Conservation (phyloP, 2,797 vertebrate species). For the Helarctos malayanus region DNA sequence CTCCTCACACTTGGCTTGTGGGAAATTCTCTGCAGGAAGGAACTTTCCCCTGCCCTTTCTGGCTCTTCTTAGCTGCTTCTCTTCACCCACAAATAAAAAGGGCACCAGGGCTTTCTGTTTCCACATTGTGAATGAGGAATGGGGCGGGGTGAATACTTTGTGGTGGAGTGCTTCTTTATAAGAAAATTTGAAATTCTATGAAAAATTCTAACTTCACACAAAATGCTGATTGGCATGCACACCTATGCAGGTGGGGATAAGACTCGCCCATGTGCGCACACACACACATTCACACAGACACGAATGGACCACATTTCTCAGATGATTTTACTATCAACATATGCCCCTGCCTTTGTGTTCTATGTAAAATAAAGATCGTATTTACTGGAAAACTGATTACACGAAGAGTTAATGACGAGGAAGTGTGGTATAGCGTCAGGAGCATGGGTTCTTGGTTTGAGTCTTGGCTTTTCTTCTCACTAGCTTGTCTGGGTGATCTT, state of each 20-base stretch:
- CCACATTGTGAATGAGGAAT: slow-evolving; percentile 58
- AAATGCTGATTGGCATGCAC: background rate
- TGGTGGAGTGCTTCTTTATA: slow-evolving; percentile 43
- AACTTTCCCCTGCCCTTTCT: slow-evolving; percentile 74
- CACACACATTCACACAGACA: background rate
- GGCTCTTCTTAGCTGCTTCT: slow-evolving; percentile 68
- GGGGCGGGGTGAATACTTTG: slow-evolving; percentile 43
- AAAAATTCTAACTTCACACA: slow-evolving; percentile 72
- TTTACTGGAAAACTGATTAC: background rate
- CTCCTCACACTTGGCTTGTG: slow-evolving; percentile 68
- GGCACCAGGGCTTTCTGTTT: slow-evolving; percentile 59
- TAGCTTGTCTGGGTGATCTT: slow-evolving; percentile 44
- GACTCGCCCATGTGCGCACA: background rate
- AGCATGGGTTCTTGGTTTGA: background rate
- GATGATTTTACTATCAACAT: slow-evolving; percentile 10
- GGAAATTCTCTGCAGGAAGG: slow-evolving; percentile 73
- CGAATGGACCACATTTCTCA: background rate
- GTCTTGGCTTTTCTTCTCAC: slow-evolving; percentile 42
- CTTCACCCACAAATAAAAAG: slow-evolving; percentile 75
- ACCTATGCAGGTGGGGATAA: background rate
- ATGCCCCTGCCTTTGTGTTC: background rate
- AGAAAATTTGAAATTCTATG: slow-evolving; percentile 64
- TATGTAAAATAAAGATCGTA: slow-evolving; percentile 39
- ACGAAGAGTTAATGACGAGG: background rate
- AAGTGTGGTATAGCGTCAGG: background rate